Percentiles rank a stretch among this genome's conserved stretches.
Evolutionary conservation across 2,888 invertebrate genomes (phyloP).

Genomic region (Cephus pygmeus): DNA sequence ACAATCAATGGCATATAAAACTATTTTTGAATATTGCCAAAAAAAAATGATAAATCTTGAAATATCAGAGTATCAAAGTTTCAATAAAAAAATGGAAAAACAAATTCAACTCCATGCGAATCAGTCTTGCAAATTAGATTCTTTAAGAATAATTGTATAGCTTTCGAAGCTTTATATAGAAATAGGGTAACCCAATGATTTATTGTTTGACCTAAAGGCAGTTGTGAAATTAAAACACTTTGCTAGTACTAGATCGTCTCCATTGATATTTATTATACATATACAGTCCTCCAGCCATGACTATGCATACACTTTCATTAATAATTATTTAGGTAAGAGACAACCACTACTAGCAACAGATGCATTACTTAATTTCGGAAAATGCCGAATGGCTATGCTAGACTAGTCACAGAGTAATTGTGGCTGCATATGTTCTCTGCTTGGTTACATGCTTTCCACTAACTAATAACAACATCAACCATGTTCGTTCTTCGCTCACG

Average conservation of each 20-base stretch:
- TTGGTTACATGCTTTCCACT: constrained; percentile 61
- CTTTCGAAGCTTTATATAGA: constrained; percentile 28
- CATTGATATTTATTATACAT: neutral
- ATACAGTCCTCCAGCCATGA: neutral
- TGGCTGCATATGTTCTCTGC: constrained; percentile 60
- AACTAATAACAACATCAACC: constrained; percentile 59
- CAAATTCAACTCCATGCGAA: constrained; percentile 6
- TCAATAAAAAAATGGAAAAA: neutral
- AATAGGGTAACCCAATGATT: constrained; percentile 19
- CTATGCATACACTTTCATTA: neutral
- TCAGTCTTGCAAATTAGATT: constrained; percentile 6
- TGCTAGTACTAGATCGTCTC: constrained; percentile 22
- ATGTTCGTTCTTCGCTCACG: constrained; percentile 56
- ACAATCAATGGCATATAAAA: neutral
- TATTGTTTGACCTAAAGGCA: constrained; percentile 22
- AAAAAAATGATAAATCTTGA: neutral
- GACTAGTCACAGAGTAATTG: constrained; percentile 54
- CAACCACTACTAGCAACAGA: constrained; percentile 17
- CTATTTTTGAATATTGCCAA: neutral
- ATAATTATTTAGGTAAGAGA: neutral
- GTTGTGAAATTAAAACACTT: constrained; percentile 14
- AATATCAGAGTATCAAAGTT: neutral
- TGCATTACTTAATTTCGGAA: constrained; percentile 30
- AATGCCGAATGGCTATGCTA: constrained; percentile 41
- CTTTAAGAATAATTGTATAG: constrained; percentile 24